Percentiles rank a stretch among this genome's conserved stretches.
Conservation (phyloP, 2,888 invertebrate genomes). For the Lasioglossum malachurum region DNA sequence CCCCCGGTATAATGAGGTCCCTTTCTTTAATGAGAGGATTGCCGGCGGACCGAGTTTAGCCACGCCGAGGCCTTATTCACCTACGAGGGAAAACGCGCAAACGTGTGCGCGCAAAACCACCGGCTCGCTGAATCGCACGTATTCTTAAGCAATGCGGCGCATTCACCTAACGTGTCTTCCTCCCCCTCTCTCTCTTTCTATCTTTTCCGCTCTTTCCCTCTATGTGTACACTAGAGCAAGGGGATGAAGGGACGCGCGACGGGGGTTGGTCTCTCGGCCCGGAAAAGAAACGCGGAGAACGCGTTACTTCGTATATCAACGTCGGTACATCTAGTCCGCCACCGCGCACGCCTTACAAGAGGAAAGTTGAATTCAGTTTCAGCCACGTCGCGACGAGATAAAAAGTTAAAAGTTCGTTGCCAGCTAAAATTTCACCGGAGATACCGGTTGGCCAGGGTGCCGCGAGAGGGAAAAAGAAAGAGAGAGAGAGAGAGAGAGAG, state of each 20-base stretch:
- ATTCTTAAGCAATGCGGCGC: slow-evolving; percentile 17
- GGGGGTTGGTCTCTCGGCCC: slow-evolving; percentile 4
- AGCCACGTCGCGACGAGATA: slow-evolving; percentile 62
- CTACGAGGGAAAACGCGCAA: background rate
- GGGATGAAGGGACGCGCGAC: background rate
- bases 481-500: background rate
- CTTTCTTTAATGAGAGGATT: slow-evolving; percentile 77
- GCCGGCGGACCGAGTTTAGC: slow-evolving; percentile 46
- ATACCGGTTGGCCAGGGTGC: slow-evolving; percentile 17
- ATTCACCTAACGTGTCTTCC: slow-evolving; percentile 28
- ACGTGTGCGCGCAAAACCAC: slow-evolving; percentile 8
- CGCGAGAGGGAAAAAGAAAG: background rate
- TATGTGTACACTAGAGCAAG: background rate
- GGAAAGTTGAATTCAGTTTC: slow-evolving; percentile 65
- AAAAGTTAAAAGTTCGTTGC: slow-evolving; percentile 62
- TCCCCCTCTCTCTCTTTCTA: background rate
- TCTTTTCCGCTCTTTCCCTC: background rate
- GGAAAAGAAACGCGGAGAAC: slow-evolving; percentile 41
- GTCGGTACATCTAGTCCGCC: slow-evolving; percentile 30
- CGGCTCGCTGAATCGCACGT: slow-evolving; percentile 27
- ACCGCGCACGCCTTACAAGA: slow-evolving; percentile 12
- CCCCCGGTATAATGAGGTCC: slow-evolving; percentile 76
- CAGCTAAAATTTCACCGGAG: slow-evolving; percentile 41
- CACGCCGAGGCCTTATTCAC: slow-evolving; percentile 38
- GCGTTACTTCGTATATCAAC: slow-evolving; percentile 53